Base-by-base conservation (phyloP, 2,888 invertebrate genomes). In the Hemithea aestivaria region DNA sequence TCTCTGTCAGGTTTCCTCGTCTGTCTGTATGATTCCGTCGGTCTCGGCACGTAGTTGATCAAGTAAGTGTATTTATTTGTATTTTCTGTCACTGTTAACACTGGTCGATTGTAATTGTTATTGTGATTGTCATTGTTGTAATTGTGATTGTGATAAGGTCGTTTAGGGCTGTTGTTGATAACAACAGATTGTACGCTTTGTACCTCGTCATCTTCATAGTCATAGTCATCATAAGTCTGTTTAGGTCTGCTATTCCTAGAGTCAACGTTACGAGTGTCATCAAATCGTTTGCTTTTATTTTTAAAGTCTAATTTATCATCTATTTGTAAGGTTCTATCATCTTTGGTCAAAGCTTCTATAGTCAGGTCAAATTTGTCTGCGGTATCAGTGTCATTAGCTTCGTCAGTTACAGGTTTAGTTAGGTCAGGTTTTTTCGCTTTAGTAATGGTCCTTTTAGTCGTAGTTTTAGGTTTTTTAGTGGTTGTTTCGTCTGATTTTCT, bases 251-350 rank as follows among this genome's bases (percentile, higher is more conserved):
- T 63, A 10, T 46, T 56, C 66, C 79, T 58, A 10, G 72, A 66
- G 51, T 70, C 60, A 39, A 59, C 48, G 7, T 33, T 25, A 10
- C 21, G 31, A 26, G 0, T 6, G 53, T 83, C 71, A 10, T 73
- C 78, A 35, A 67, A 78, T 7, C 84, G 76, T 74, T 65, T 66
- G 42, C 67, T 82, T 66, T 87, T 87, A 43, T 85, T 81, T 58
- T 71, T 83, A 58, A 90, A 80, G 79, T 90, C 90, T 35, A 91
- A 80, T 87, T 91, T 91, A 66, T 90, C 90, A 53, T 88, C 89
- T 28, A 90, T 84, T 43, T 68, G 67, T 55, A 67, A 51, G 11
- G 70, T 73, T 31, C 42, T 32, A 30, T 36, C 29, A 23, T 40
- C 40, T 10, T 36, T 27, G 1, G 41, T 42, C 33, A 42, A 20